These are phyloP conservation scores for Podiceps cristatus DNA, from an alignment of 2,113 vertebrate genomes.

Conservation along the genomic window DNA sequence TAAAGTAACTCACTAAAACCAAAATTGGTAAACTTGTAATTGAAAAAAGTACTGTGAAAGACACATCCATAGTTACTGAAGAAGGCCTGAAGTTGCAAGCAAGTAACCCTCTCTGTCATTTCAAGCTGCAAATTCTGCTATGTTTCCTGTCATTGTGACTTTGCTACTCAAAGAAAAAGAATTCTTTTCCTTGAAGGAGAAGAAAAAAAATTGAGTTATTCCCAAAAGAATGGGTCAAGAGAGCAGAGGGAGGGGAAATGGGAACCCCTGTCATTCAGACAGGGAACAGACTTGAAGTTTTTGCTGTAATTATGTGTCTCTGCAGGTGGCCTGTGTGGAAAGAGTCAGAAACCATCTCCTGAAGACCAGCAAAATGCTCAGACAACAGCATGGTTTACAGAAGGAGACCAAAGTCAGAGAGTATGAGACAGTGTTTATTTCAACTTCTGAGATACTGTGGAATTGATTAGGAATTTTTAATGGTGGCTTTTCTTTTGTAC, in stretches of 20 bases:
- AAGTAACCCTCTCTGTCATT: background rate
- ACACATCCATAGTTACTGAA: background rate
- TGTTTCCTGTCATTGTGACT: background rate
- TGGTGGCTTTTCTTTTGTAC: background rate
- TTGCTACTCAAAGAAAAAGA: background rate
- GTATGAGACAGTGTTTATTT: conserved; percentile 76
- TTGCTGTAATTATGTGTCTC: conserved; percentile 16
- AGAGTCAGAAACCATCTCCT: conserved; percentile 83
- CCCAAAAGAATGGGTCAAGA: background rate
- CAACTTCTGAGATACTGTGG: background rate
- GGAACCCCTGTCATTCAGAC: background rate
- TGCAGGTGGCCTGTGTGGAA: conserved; percentile 75
- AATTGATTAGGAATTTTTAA: background rate
- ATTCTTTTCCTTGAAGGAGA: background rate
- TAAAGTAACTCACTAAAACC: background rate
- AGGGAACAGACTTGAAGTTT: background rate
- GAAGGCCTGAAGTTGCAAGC: background rate
- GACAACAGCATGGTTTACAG: conserved; percentile 81
- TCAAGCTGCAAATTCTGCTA: background rate
- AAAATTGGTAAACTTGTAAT: background rate
- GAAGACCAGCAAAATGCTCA: conserved; percentile 85
- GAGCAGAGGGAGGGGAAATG: accelerated
- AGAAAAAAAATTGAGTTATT: background rate
- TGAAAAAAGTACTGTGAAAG: background rate
- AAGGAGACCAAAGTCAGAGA: conserved; percentile 88